Conservation (phyloP, 2,797 vertebrate species). For the Rachycentron canadum region DNA sequence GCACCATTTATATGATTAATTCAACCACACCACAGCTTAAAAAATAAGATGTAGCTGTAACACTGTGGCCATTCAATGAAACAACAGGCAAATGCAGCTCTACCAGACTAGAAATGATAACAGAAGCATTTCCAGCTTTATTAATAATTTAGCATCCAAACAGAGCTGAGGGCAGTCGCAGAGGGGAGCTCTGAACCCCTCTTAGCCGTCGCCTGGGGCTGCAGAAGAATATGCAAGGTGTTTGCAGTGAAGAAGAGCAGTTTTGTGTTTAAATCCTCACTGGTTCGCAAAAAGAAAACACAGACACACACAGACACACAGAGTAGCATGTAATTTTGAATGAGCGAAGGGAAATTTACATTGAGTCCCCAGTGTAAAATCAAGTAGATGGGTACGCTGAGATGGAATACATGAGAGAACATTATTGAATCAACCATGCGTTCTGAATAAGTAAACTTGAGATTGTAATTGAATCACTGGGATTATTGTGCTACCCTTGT, state of each 20-base stretch:
- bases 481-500: slow-evolving; percentile 68
- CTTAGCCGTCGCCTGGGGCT: slow-evolving; percentile 73
- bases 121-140: slow-evolving; percentile 75
- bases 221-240: slow-evolving; percentile 70
- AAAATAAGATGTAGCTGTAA: slow-evolving; percentile 44
- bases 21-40: slow-evolving; percentile 29
- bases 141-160: slow-evolving; percentile 86
- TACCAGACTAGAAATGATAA: slow-evolving; percentile 70
- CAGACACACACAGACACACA: background rate
- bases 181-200: slow-evolving; percentile 68
- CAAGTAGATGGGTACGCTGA: slow-evolving; percentile 69
- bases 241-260: slow-evolving; percentile 55
- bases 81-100: slow-evolving; percentile 70
- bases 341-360: slow-evolving; percentile 64
- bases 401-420: slow-evolving; percentile 59
- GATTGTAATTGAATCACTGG: slow-evolving; percentile 73
- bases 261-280: slow-evolving; percentile 48
- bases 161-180: slow-evolving; percentile 73
- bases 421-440: slow-evolving; percentile 73
- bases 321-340: slow-evolving; percentile 60
- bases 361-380: slow-evolving; percentile 73
- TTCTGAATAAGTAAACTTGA: slow-evolving; percentile 73
- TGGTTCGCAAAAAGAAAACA: slow-evolving; percentile 15
- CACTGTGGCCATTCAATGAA: slow-evolving; percentile 58
- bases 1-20: slow-evolving; percentile 31